phyloP scores from a whole-genome alignment of 2,888 invertebrate species.

The Drosophila histrio region DNA sequence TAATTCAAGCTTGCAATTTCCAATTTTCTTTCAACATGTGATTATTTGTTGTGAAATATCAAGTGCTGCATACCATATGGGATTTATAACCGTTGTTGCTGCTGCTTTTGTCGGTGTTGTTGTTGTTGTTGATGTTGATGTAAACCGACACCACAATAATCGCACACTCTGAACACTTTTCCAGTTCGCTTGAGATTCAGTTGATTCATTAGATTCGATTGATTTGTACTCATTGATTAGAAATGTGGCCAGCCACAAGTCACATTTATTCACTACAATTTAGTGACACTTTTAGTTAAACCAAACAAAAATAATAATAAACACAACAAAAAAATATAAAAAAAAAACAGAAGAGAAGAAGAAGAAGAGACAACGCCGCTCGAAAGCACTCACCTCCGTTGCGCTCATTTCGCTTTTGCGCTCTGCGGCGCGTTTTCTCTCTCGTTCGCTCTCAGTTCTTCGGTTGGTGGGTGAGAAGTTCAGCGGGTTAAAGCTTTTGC shows the following conservation, averaged over 20 bases:
- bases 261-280: slow-evolving; percentile 2
- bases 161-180: slow-evolving; percentile 6
- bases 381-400: slow-evolving; percentile 57
- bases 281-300: slow-evolving; percentile 12
- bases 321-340: background rate
- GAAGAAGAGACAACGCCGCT: slow-evolving; percentile 9
- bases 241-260: background rate
- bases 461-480: slow-evolving; percentile 5
- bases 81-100: background rate
- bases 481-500: slow-evolving; percentile 18
- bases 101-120: background rate
- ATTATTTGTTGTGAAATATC: slow-evolving; percentile 4
- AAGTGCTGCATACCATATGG: slow-evolving; percentile 20
- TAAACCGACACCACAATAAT: background rate
- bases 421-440: background rate
- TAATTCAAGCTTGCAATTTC: background rate
- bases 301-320: slow-evolving; percentile 6
- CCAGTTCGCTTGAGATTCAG: slow-evolving; percentile 10
- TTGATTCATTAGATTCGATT: background rate
- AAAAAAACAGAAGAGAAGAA: too few species aligned
- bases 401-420: slow-evolving; percentile 52
- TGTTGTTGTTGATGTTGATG: background rate
- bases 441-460: background rate
- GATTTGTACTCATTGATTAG: slow-evolving; percentile 9
- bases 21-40: background rate